These are phyloP conservation scores for Lasioglossum leucozonium DNA, from an alignment of 2,888 invertebrate species.

Conservation along the genomic window DNA sequence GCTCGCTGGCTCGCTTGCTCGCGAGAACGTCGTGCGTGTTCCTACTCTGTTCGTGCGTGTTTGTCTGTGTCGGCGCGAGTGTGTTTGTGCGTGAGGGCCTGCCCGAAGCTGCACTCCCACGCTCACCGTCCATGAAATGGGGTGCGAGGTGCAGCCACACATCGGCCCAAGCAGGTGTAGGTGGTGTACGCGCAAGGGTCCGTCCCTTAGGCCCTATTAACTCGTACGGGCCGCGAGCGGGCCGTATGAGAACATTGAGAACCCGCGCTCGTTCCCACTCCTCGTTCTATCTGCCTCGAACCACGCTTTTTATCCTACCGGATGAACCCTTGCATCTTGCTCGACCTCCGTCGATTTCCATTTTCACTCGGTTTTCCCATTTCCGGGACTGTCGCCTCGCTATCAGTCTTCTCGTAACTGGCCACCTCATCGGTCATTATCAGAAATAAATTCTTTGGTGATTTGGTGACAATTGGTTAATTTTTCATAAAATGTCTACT, in stretches of 20 bases:
- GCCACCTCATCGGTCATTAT: too few relatives aligned
- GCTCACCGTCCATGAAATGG: slow-evolving; percentile 81
- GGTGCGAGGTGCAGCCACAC: slow-evolving; percentile 78
- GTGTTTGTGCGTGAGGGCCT: slow-evolving; percentile 78
- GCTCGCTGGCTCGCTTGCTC: not conserved
- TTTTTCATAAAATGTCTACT: too few relatives aligned
- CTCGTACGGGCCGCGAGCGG: slow-evolving; percentile 47
- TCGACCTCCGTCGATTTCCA: not conserved
- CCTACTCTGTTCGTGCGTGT: not conserved
- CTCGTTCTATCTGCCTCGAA: not conserved
- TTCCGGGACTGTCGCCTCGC: too few relatives aligned
- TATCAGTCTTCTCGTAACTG: not conserved
- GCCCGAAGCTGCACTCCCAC: slow-evolving; percentile 81
- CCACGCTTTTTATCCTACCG: slow-evolving; percentile 7
- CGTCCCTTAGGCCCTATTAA: slow-evolving; percentile 69
- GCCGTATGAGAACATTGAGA: slow-evolving; percentile 58
- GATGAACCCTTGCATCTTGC: not conserved
- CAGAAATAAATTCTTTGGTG: not conserved
- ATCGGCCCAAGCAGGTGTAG: slow-evolving; percentile 69
- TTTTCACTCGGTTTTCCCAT: not conserved
- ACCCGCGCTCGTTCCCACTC: not conserved
- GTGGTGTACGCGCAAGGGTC: slow-evolving; percentile 60
- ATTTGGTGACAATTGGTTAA: too few relatives aligned
- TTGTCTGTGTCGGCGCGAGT: not conserved
- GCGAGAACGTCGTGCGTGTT: slow-evolving; percentile 7